phyloP scores from a whole-genome alignment of 2,888 invertebrate species.

The Cantharis rustica region DNA sequence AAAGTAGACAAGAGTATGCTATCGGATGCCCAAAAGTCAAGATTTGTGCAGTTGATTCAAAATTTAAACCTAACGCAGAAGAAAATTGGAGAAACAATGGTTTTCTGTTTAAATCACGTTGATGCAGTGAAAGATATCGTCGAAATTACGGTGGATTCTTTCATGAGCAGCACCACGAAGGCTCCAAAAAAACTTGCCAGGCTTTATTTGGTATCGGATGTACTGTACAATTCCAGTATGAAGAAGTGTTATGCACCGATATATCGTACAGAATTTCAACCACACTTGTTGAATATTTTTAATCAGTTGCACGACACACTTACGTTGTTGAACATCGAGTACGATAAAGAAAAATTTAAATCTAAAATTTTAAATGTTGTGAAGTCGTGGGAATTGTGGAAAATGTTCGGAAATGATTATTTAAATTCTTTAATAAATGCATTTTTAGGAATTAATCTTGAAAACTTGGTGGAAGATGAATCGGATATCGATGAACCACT shows the following conservation, averaged over 20 bases:
- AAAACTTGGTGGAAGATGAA: slow-evolving; percentile 46
- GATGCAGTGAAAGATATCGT: slow-evolving; percentile 93
- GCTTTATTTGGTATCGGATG: slow-evolving; percentile 92
- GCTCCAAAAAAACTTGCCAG: slow-evolving; percentile 87
- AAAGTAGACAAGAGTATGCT: slow-evolving; percentile 67
- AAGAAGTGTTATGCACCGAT: slow-evolving; percentile 86
- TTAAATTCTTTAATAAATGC: slow-evolving; percentile 82
- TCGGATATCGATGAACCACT: slow-evolving; percentile 51
- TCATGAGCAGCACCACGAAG: slow-evolving; percentile 69
- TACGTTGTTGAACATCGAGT: slow-evolving; percentile 69
- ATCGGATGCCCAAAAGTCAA: slow-evolving; percentile 80
- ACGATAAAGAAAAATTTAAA: slow-evolving; percentile 92
- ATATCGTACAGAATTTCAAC: slow-evolving; percentile 81
- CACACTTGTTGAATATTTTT: slow-evolving; percentile 75
- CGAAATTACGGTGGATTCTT: slow-evolving; percentile 84
- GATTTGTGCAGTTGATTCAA: slow-evolving; percentile 85
- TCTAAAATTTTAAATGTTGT: slow-evolving; percentile 83
- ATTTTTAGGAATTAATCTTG: slow-evolving; percentile 72
- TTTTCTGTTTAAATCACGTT: slow-evolving; percentile 96
- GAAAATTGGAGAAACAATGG: slow-evolving; percentile 91
- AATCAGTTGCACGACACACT: slow-evolving; percentile 71
- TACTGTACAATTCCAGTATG: slow-evolving; percentile 92
- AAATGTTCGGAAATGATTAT: slow-evolving; percentile 88
- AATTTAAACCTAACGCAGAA: slow-evolving; percentile 75
- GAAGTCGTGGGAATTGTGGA: slow-evolving; percentile 95